Conservation (phyloP, 2,113 vertebrate genomes). For the Hirundichthys speculiger region DNA sequence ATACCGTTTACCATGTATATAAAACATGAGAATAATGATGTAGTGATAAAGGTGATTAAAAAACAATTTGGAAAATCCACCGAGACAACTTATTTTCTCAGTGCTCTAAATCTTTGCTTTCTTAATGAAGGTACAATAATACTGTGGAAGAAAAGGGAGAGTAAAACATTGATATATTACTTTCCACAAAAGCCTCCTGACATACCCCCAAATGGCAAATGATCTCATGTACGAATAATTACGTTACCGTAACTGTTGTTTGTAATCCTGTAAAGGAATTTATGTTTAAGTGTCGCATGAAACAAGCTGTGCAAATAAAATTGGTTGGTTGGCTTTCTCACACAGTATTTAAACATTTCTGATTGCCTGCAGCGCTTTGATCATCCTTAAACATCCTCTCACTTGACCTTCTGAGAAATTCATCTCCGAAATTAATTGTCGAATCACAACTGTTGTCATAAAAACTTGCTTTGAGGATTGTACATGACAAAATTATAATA, state of each 20-base stretch:
- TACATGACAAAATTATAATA: too few relatives aligned
- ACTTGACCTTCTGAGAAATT: too few relatives aligned
- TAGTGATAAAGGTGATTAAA: constrained; percentile 5
- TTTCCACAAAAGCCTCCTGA: constrained; percentile 9
- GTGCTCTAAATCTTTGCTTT: constrained; percentile 3
- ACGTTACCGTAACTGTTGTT: neutral
- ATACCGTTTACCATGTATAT: neutral
- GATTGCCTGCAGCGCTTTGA: too few relatives aligned
- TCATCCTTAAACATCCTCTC: too few relatives aligned
- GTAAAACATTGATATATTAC: neutral
- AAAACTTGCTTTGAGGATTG: too few relatives aligned
- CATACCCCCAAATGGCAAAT: neutral
- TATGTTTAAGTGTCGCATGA: too few relatives aligned
- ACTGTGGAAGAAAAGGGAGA: constrained; percentile 5
- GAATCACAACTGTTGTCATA: too few relatives aligned
- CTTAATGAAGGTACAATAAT: constrained; percentile 21
- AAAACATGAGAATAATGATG: constrained; percentile 6
- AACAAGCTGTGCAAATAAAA: too few relatives aligned
- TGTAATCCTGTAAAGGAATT: too few relatives aligned
- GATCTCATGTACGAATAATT: constrained; percentile 9
- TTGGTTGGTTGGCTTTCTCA: too few relatives aligned
- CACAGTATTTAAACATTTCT: too few relatives aligned
- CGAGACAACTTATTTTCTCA: constrained; percentile 7
- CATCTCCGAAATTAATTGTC: too few relatives aligned
- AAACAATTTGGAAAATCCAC: constrained; percentile 22